Base-by-base conservation (phyloP, 2,797 vertebrate species). In the Manis crassicaudata region DNA sequence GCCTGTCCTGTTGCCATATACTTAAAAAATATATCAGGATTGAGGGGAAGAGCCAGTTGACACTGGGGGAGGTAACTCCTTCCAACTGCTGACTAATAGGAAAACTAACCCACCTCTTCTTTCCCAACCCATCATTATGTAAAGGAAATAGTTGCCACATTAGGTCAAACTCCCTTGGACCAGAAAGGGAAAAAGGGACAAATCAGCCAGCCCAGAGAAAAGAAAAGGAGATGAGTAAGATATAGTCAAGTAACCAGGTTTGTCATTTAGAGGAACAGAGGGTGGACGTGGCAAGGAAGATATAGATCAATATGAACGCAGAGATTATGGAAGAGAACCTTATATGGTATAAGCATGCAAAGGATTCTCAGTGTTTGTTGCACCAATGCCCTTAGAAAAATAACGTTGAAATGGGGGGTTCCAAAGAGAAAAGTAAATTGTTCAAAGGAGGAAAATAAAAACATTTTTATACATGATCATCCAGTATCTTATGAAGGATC, bases 61-160 rank as follows among this genome's bases (percentile, higher is more conserved):
- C 95, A 92, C 16, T 63, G 94, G 90, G 84, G 72, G 95, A 97
- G 88, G 95, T 96, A 90, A 73, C 62, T n/a, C 65, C 85, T 96
- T 95, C 95, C 90, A 89, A 1, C 89, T 96, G 93, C 96, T 97
- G 96, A 96, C 96, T 87, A 67, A 86, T 92, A 60, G 94, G 95
- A 95, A 97, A 97, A 75, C 76, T 58, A 96, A 96, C 95, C 94
- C 79, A 94, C 86, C 90, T 87, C 85, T 95, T 95, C 65, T 77
- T 97, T 94, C 70, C 73, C 93, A 96, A 95, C 95, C 93, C 85
- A 96, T 97, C 75, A 97, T 96, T 95, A 98, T 96, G 70, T 95
- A 92, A 81, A 97, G 95, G 88, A 96, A 97, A 98, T 94, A 92
- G 95, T 84, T 92, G 72, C 96, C 94, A 89, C 95, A 87, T 95